Evolutionary conservation across 2,113 vertebrate species (phyloP).

Genomic region (Arvicanthis niloticus): DNA sequence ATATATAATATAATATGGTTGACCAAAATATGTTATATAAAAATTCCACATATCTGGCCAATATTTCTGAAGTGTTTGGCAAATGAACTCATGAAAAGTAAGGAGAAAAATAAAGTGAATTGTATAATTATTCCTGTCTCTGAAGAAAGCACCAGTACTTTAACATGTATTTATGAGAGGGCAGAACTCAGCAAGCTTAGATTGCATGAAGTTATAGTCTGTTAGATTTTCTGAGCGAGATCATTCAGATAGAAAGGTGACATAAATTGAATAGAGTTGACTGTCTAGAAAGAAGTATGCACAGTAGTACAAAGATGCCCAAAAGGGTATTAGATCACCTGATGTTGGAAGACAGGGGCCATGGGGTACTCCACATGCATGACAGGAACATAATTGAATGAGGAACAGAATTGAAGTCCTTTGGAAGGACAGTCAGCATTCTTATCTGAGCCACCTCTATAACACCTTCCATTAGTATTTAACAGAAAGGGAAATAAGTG

Average conservation of each 20-base stretch:
- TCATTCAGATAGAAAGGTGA: neutral
- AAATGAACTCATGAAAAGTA: slow-evolving; percentile 6
- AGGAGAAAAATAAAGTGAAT: neutral
- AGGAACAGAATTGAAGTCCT: neutral
- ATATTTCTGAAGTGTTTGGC: neutral
- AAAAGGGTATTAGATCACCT: neutral
- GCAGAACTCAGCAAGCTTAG: neutral
- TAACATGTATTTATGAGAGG: neutral
- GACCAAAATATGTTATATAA: neutral
- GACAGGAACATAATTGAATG: neutral
- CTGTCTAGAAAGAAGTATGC: neutral
- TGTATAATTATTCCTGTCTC: neutral
- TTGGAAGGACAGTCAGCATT: neutral
- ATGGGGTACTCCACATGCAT: neutral
- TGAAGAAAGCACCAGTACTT: neutral
- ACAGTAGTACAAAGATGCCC: neutral
- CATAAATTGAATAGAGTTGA: neutral
- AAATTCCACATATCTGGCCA: neutral
- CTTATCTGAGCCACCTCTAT: neutral
- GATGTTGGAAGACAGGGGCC: too few relatives aligned
- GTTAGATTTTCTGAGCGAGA: neutral
- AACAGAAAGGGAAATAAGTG: neutral
- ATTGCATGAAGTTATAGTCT: neutral
- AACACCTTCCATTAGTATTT: neutral
- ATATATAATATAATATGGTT: neutral